phyloP scores from a whole-genome alignment of 2,113 vertebrate species.

The Erythrocercus mccallii region DNA sequence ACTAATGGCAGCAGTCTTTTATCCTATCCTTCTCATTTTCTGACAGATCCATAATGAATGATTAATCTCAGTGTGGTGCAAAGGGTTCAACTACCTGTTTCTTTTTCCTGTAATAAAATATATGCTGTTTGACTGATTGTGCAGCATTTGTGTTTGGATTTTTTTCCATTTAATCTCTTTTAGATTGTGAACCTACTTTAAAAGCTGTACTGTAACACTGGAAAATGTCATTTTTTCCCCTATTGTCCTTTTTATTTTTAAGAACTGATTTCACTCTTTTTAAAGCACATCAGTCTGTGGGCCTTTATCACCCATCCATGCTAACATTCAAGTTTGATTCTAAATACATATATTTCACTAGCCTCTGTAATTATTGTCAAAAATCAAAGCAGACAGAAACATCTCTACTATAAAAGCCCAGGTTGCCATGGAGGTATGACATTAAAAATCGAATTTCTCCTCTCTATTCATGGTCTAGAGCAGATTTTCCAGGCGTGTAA shows the following conservation, averaged over 20 bases:
- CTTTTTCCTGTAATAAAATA: conserved; percentile 8
- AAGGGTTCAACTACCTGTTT: neutral
- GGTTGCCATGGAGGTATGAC: neutral
- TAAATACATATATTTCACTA: neutral
- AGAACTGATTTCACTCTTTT: neutral
- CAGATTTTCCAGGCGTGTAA: neutral
- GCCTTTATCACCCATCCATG: neutral
- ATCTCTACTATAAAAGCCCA: neutral
- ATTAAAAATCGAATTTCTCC: neutral
- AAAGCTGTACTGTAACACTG: neutral
- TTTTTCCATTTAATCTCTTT: neutral
- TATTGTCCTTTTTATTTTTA: neutral
- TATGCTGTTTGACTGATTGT: neutral
- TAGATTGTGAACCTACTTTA: neutral
- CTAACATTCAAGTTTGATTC: neutral
- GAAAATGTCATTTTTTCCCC: neutral
- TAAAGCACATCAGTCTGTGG: neutral
- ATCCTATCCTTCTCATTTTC: conserved; percentile 34
- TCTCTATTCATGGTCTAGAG: neutral
- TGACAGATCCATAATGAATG: conserved; percentile 10
- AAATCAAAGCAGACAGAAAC: neutral
- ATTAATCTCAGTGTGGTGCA: conserved; percentile 14
- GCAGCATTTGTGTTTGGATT: neutral
- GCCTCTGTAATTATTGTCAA: neutral
- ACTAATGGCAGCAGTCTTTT: conserved; percentile 7